Evolutionary conservation across 2,888 invertebrate genomes (phyloP).

Genomic region (Crocallis elinguaria): DNA sequence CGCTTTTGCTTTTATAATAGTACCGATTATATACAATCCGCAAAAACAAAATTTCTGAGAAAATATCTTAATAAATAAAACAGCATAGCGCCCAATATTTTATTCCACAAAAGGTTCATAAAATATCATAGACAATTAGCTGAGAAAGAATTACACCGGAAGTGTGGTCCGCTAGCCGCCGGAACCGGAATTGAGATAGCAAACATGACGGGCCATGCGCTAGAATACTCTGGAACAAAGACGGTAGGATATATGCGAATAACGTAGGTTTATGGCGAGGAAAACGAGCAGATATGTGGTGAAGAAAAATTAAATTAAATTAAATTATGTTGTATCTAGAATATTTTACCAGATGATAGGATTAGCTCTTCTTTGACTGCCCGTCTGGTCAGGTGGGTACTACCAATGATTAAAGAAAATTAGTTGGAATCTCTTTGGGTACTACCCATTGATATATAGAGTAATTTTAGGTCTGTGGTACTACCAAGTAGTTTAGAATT

Average conservation of each 20-base stretch:
- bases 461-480: no score
- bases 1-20: no score
- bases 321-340: neutral
- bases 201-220: constrained; percentile 42
- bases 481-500: no score
- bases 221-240: constrained; percentile 31
- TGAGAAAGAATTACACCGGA: constrained; percentile 47
- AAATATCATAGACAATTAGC: constrained; percentile 32
- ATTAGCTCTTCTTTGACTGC: no score
- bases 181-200: constrained; percentile 53
- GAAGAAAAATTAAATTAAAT: neutral
- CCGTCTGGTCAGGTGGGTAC: no score
- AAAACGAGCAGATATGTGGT: neutral
- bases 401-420: no score
- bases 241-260: neutral
- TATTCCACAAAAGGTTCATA: neutral
- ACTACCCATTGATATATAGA: no score
- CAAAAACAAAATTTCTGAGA: neutral
- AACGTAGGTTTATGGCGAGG: no score
- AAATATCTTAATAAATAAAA: neutral
- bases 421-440: neutral
- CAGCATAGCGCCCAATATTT: neutral
- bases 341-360: no score
- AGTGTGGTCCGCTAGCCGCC: constrained; percentile 39
- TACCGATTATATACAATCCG: neutral